Conservation (phyloP, 2,888 invertebrate genomes). For the Cantharis flavilabris region DNA sequence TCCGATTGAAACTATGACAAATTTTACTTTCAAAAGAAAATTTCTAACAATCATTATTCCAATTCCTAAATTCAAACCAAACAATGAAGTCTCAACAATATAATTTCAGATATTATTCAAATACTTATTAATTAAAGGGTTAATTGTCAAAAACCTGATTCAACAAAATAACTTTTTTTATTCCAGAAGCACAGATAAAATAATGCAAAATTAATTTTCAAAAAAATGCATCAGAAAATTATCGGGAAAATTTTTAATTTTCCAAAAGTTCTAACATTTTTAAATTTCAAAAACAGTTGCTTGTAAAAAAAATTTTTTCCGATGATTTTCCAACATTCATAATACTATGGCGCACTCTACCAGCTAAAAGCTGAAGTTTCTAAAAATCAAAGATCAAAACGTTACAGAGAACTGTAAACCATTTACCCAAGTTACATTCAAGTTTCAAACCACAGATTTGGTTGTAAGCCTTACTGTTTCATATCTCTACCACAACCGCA, state of each 20-base stretch:
- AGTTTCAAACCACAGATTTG: background rate
- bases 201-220: background rate
- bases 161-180: background rate
- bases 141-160: background rate
- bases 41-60: background rate
- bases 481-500: background rate
- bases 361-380: background rate
- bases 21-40: background rate
- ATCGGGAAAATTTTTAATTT: too few relatives aligned
- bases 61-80: background rate
- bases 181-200: background rate
- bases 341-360: background rate
- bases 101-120: background rate
- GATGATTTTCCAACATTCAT: too few relatives aligned
- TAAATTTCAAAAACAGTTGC: background rate
- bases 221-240: background rate
- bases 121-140: background rate
- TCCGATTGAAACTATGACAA: background rate
- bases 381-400: background rate
- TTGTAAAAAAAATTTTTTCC: background rate
- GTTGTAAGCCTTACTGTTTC: background rate
- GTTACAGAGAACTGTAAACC: background rate
- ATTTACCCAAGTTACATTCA: background rate
- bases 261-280: too few relatives aligned
- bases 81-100: background rate